Conservation (phyloP, 2,888 invertebrate species). For the Alviniconcha strummeri region DNA sequence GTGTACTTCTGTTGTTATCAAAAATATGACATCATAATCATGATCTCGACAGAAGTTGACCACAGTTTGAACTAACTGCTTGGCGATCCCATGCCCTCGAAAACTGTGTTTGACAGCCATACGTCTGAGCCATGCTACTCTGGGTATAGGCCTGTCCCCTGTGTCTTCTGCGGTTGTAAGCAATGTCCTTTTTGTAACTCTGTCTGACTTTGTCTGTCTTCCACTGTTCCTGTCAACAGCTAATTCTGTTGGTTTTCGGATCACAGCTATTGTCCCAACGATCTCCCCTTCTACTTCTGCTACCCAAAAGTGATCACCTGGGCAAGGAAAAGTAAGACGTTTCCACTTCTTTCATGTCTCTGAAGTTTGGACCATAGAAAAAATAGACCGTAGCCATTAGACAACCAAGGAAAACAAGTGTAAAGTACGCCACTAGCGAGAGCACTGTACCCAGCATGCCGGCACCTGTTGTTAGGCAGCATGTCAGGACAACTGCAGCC, state of each 20-base stretch:
- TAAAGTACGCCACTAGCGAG: constrained; percentile 6
- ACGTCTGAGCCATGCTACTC: constrained; percentile 48
- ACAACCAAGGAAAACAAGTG: constrained; percentile 34
- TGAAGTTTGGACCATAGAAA: constrained; percentile 44
- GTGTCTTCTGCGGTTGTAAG: neutral
- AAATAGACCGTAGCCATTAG: constrained; percentile 41
- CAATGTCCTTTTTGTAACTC: neutral
- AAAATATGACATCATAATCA: constrained; percentile 41
- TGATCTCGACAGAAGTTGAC: constrained; percentile 42
- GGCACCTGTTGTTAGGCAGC: constrained; percentile 14
- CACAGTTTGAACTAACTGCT: constrained; percentile 40
- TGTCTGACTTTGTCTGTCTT: neutral
- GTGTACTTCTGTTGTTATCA: constrained; percentile 52
- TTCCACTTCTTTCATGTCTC: constrained; percentile 44
- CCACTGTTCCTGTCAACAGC: neutral
- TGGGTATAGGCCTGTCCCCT: neutral
- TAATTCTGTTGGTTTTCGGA: neutral
- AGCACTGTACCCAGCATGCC: constrained; percentile 16
- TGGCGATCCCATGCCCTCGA: constrained; percentile 47
- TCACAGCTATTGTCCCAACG: constrained; percentile 49
- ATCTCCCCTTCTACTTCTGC: constrained; percentile 43
- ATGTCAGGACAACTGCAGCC: constrained; percentile 17
- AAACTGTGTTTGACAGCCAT: constrained; percentile 45
- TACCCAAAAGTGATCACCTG: constrained; percentile 47
- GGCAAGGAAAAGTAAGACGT: constrained; percentile 38